These are phyloP conservation scores for Acanthis flammea DNA, from an alignment of 2,797 vertebrate genomes.

Conservation along the genomic window DNA sequence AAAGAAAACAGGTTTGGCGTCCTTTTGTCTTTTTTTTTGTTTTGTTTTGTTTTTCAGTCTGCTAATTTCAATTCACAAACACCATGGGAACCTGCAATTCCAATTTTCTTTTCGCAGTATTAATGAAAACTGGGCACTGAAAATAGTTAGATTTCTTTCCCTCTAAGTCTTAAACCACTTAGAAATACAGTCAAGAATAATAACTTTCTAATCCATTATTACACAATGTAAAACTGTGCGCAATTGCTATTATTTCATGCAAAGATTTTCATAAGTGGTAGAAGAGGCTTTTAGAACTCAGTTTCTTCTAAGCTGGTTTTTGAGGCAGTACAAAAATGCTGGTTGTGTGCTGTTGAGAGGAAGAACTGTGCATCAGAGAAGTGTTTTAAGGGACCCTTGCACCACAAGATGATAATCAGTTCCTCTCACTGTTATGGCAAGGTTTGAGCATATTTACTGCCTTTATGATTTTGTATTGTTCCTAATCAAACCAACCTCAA, in stretches of 20 bases:
- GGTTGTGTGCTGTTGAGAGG: background rate
- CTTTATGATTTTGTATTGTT: background rate
- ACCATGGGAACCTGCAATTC: conserved; percentile 63
- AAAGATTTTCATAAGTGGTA: conserved; percentile 33
- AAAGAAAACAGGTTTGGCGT: conserved; percentile 48
- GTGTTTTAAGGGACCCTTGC: background rate
- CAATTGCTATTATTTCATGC: conserved; percentile 55
- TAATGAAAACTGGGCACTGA: conserved; percentile 72
- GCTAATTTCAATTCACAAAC: conserved; percentile 76
- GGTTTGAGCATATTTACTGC: background rate
- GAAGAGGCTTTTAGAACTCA: conserved; percentile 47
- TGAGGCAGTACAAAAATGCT: background rate
- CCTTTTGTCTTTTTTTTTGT: conserved; percentile 17
- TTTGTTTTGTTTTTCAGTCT: conserved; percentile 46
- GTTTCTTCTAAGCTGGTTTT: conserved; percentile 17
- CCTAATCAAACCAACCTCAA: background rate
- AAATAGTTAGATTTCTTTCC: conserved; percentile 61
- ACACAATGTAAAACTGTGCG: conserved; percentile 29
- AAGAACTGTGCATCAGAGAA: background rate
- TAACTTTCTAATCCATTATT: conserved; percentile 66
- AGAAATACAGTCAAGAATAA: conserved; percentile 64
- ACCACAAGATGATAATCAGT: background rate
- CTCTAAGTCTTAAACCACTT: conserved; percentile 66
- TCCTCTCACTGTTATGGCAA: background rate
- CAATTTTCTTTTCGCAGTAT: conserved; percentile 78